Conservation (phyloP, 2,797 vertebrate genomes). For the Artibeus lituratus region DNA sequence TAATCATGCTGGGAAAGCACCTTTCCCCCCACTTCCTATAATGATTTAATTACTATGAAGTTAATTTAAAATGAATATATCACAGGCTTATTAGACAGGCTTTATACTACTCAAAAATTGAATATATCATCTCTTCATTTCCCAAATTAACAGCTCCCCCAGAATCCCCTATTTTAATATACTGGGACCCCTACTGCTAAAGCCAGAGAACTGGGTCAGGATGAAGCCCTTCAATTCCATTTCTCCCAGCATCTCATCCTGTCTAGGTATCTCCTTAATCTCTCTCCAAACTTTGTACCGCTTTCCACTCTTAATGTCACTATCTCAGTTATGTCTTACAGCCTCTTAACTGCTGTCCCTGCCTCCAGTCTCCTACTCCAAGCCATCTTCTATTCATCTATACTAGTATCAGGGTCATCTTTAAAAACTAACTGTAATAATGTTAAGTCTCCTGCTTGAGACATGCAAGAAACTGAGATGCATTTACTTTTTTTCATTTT, state of each 20-base stretch:
- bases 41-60: background rate
- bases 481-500: background rate
- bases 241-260: background rate
- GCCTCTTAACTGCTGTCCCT: background rate
- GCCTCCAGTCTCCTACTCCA: background rate
- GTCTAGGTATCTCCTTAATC: background rate
- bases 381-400: background rate
- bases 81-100: background rate
- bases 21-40: background rate
- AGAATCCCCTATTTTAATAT: background rate
- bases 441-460: background rate
- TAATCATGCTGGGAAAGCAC: background rate
- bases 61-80: background rate
- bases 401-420: background rate
- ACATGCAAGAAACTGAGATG: background rate
- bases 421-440: background rate
- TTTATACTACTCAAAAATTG: background rate
- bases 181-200: background rate
- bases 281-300: background rate
- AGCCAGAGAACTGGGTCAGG: background rate
- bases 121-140: slow-evolving; percentile 2
- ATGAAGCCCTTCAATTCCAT: background rate
- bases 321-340: background rate
- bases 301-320: background rate
- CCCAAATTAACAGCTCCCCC: background rate